Evolutionary conservation across 2,888 invertebrate genomes (phyloP), one percentile per base, ranked within the genome.

Genomic region (Bugulina stolonifera): DNA sequence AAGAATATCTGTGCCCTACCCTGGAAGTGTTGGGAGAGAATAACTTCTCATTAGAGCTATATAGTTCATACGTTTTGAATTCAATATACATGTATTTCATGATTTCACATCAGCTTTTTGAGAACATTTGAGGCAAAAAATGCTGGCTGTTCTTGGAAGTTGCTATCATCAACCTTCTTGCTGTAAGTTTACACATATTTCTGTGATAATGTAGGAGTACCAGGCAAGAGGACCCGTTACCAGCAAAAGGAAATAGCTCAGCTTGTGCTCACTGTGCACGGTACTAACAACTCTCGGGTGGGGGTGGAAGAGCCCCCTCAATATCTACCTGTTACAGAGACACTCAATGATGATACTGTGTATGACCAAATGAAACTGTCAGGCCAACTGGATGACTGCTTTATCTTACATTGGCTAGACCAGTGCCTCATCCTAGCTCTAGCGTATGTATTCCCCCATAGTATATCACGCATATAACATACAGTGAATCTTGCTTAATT

Each of bases 181-280:
- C 43, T 18, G 43, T 5, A 5, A 43, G 43, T 18, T 43, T 18
- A 43, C 18, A 10, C 18, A 43, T 5, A 5, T 43, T 43, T 43
- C 18, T 18, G 5, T 43, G 43, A 43, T 18, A 43, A 10, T 34
- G 55, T 77, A 80, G 86, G 94, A 77, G 89, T 91, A 52, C 85
- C 97, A 76, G 97, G 97, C 0, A 91, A 92, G 81, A 88, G 97
- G 75, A 98, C 98, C 10, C 91, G 90, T 79, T 94, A 89, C 81
- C 98, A 99, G 83, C 88, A 90, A 77, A 90, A 89, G 58, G 88
- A 90, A 43, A 84, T 93, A 69, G 89, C 98, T 0, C 98, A 97
- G 81, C 86, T 98, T 23, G 89, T 90, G 54, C 83, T 95, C 0
- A 88, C 89, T 77, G 89, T 93, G 18, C 64, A 64, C 10, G 10